Evolutionary conservation across 2,888 invertebrate species (phyloP), one percentile per base, ranked within the genome.

Genomic region (Dolichopus griseipennis): DNA sequence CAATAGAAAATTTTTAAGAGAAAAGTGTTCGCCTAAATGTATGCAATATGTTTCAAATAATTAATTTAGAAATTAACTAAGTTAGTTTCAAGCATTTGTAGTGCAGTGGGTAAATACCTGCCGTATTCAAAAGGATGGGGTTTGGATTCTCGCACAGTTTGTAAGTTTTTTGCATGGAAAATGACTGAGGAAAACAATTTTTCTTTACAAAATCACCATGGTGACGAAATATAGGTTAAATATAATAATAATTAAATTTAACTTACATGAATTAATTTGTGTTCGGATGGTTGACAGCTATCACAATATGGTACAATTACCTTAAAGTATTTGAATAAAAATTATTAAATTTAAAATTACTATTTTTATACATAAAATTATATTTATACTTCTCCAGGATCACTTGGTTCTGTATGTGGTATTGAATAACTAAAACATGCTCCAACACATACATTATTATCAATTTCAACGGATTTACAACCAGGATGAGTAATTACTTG

Each of bases 381-480:
- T 20, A 37, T 64, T 43, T 41, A 43, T 72, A 84, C 82, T 76
- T 88, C 87, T 43, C 87, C 88, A 3, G 88, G 88, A 70, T 87
- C 87, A 22, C 86, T 86, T 1, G 88, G 88, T 72, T 87, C 84
- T 34, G 87, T 88, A 73, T 85, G 85, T 1, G 88, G 88, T 69
- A 88, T 88, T 76, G 87, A 87, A 78, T 89, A 89, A 72, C 88
- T 88, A 78, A 88, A 89, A 76, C 89, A 89, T 4, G 88, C 87
- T 5, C 89, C 89, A 18, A 89, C 88, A 76, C 89, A 89, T 6
- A 89, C 88, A 75, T 87, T 87, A 78, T 89, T 89, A 77, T 88
- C 87, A 72, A 89, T 85, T 71, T 87, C 87, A 72, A 85, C 83
- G 1, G 87, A 84, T 71, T 85, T 84, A 75, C 87, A 88, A 67